Evolutionary conservation across 2,888 invertebrate species (phyloP), one percentile per base, ranked within the genome.

Genomic region (Quadroppia sp.): DNA sequence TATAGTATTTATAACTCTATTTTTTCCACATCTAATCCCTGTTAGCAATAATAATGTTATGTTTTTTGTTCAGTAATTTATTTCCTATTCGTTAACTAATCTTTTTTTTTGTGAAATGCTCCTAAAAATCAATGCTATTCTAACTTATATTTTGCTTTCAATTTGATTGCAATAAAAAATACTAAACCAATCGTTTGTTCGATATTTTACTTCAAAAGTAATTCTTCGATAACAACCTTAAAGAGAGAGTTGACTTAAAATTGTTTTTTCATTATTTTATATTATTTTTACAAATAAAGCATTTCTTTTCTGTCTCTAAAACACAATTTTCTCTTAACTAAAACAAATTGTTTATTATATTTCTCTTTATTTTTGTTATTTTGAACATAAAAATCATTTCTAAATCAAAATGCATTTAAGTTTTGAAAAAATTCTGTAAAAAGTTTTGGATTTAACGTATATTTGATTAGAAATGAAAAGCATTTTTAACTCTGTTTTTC

Each of bases 41-140:
- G 36, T 67, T 67, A 40, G 67, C 36, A 40, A 67, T 67, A 67
- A 67, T 67, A 67, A 67, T 67, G 40, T 40, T 42, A 20, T 23
- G 36, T 32, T 36, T 67, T 59, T 32, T 25, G 36, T 67, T 67
- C 23, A 40, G 67, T 67, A 67, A 67, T 67, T 67, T 67, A 67
- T 67, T 67, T 67, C 11, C 67, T 40, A 67, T 67, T 67, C 36
- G 36, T 67, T 67, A 67, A 40, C 67, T 67, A 67, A 67, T 67
- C 67, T 67, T 40, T 64, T 67, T 40, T 28, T 32, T 32, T 32
- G 20, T 28, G 7, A 11, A 13, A 40, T n/a, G 2, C 15, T 11
- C n/a, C 2, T 13, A 13, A 67, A 67, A 67, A 67, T 67, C 67
- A 67, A 67, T 36, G 67, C 36, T 9, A 32, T 32, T 61, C 36